These are phyloP conservation scores for Eupithecia centaureata DNA, from an alignment of 2,888 invertebrate genomes.

Conservation along the genomic window DNA sequence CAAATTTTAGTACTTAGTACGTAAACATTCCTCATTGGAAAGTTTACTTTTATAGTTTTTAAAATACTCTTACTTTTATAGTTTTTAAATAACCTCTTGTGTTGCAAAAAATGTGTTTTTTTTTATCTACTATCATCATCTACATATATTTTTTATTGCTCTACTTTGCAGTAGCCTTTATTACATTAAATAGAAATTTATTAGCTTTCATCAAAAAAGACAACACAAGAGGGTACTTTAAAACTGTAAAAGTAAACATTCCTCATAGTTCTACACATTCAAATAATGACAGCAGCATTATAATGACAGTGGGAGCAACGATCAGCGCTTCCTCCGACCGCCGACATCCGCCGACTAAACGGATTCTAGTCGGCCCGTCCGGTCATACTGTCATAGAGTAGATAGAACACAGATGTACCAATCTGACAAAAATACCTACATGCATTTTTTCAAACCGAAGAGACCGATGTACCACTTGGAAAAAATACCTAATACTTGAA, in stretches of 20 bases:
- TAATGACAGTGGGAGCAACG: slow-evolving; percentile 71
- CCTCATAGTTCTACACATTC: slow-evolving; percentile 14
- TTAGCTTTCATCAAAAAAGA: too few species aligned
- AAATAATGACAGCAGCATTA: slow-evolving; percentile 51
- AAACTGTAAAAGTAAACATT: not conserved
- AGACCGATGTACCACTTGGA: too few species aligned
- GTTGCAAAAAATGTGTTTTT: too few species aligned
- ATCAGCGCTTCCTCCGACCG: slow-evolving; percentile 71
- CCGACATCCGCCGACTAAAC: slow-evolving; percentile 67
- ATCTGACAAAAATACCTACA: not conserved
- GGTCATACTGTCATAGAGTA: slow-evolving; percentile 60
- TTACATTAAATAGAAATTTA: too few species aligned
- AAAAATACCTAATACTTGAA: too few species aligned
- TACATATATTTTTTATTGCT: too few species aligned
- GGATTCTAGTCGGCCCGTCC: slow-evolving; percentile 63
- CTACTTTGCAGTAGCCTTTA: too few species aligned
- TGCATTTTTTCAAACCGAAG: not conserved
- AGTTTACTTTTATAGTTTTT: too few species aligned
- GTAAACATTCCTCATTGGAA: slow-evolving; percentile 14
- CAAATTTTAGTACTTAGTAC: not conserved
- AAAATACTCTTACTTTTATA: too few species aligned
- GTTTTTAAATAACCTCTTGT: too few species aligned
- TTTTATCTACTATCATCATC: too few species aligned
- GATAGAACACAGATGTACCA: slow-evolving; percentile 42
- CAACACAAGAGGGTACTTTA: not conserved